Conservation (phyloP, 2,888 invertebrate genomes). For the Noctua fimbriata region DNA sequence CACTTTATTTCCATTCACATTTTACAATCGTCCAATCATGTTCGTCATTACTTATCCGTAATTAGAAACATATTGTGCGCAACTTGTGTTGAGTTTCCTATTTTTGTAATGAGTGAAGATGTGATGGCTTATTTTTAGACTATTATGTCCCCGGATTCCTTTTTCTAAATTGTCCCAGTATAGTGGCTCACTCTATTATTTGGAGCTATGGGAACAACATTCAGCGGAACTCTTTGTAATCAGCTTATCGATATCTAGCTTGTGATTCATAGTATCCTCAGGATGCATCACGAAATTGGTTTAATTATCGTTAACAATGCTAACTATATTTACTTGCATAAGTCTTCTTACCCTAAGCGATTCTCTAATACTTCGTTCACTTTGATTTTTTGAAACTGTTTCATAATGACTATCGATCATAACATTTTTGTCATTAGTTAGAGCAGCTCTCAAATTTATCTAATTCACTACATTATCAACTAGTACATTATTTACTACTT, state of each 20-base stretch:
- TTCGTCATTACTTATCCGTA: constrained; percentile 63
- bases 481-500: not conserved
- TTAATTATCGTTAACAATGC: not conserved
- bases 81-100: constrained; percentile 58
- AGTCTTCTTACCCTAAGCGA: not conserved
- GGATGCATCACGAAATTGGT: not conserved
- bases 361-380: not conserved
- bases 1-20: constrained; percentile 39
- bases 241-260: not conserved
- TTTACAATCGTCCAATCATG: constrained; percentile 51
- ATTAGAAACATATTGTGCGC: constrained; percentile 63
- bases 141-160: constrained; percentile 10
- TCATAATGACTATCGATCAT: not conserved
- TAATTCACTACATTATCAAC: not conserved
- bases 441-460: fast-evolving
- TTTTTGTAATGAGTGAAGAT: constrained; percentile 55
- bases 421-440: not conserved
- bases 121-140: constrained; percentile 57
- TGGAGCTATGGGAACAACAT: not conserved
- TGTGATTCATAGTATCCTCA: not conserved
- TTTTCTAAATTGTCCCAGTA: not conserved
- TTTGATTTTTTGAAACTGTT: not conserved
- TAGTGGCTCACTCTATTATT: not conserved
- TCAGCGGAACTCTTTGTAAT: not conserved
- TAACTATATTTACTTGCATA: not conserved